Conservation (phyloP, 2,888 invertebrate species). For the Amiota mariae region DNA sequence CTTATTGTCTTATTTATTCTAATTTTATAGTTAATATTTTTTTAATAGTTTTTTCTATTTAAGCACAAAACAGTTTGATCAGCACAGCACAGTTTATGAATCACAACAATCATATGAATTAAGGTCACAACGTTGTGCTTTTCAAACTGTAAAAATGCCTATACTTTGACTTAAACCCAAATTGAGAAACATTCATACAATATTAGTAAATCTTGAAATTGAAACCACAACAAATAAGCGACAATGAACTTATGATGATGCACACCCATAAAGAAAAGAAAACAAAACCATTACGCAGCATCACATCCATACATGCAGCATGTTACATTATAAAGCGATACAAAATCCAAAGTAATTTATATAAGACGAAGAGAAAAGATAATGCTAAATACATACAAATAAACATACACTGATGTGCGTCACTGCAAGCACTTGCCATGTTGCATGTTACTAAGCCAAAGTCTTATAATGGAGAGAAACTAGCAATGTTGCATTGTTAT, state of each 20-base stretch:
- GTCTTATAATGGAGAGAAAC: background rate
- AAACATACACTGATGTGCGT: background rate
- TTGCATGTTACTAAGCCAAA: background rate
- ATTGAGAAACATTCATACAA: too few species aligned
- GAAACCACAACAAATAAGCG: background rate
- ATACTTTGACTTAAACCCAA: too few species aligned
- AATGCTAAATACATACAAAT: slow-evolving; percentile 13
- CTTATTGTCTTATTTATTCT: too few species aligned
- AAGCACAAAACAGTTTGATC: too few species aligned
- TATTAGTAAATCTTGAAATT: background rate
- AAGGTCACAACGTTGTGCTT: too few species aligned
- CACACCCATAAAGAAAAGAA: slow-evolving; percentile 45
- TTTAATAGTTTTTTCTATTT: too few species aligned
- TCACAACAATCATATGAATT: too few species aligned
- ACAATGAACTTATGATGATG: slow-evolving; percentile 67
- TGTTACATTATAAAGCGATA: slow-evolving; percentile 7
- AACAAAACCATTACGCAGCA: background rate
- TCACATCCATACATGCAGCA: background rate
- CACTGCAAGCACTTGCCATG: background rate
- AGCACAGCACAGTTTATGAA: too few species aligned
- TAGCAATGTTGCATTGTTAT: slow-evolving; percentile 15
- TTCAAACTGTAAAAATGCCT: too few species aligned
- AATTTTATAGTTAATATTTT: too few species aligned
- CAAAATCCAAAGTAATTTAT: slow-evolving; percentile 22
- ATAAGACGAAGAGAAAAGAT: background rate